A percentile compares a stretch with the other conserved stretches of the same genome.
These are phyloP conservation scores for Drosophila truncata DNA, from an alignment of 1,140 invertebrate species.

Conservation along the genomic window DNA sequence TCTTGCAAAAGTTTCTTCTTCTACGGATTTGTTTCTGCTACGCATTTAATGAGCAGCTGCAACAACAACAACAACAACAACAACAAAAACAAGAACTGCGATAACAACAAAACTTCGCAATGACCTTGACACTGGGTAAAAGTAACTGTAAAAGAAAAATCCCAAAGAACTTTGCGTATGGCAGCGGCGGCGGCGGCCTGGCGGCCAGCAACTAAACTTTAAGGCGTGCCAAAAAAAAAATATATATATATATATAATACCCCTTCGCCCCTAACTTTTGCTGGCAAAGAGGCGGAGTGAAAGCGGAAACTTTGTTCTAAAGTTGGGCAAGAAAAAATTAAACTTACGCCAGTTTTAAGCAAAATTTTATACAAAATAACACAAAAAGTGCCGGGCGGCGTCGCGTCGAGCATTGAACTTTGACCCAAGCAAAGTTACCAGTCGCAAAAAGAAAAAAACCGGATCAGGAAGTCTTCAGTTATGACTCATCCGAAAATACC, in stretches of 20 bases:
- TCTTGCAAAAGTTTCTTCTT: conserved; percentile 36
- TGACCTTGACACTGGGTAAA: conserved; percentile 61
- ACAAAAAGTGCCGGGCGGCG: conserved; percentile 40
- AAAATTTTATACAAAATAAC: conserved; percentile 65
- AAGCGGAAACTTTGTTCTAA: conserved; percentile 59
- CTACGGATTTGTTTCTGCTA: conserved; percentile 48
- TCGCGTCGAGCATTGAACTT: conserved; percentile 52
- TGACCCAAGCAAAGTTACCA: conserved; percentile 30
- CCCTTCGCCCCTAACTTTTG: conserved; percentile 31
- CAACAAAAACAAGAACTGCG: conserved; percentile 29
- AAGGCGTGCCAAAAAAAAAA: conserved; percentile 51
- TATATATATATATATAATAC: conserved; percentile 4
- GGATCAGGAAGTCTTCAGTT: conserved; percentile 11
- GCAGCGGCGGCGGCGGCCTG: conserved; percentile 13
- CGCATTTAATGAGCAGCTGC: conserved; percentile 55
- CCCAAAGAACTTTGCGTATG: conserved; percentile 61
- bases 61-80: conserved; percentile 45
- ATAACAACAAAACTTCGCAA: conserved; percentile 51
- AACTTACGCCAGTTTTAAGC: conserved; percentile 65
- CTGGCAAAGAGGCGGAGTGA: conserved; percentile 6
- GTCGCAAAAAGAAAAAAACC: conserved; percentile 26
- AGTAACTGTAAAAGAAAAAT: conserved; percentile 64
- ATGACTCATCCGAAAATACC: conserved; percentile 18
- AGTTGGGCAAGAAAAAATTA: conserved; percentile 57
- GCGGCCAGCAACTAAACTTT: conserved; percentile 61